A percentile compares a stretch with the other conserved stretches of the same genome.
Evolutionary conservation across 2,888 invertebrate species (phyloP).

Genomic region (Pomacea canaliculata): DNA sequence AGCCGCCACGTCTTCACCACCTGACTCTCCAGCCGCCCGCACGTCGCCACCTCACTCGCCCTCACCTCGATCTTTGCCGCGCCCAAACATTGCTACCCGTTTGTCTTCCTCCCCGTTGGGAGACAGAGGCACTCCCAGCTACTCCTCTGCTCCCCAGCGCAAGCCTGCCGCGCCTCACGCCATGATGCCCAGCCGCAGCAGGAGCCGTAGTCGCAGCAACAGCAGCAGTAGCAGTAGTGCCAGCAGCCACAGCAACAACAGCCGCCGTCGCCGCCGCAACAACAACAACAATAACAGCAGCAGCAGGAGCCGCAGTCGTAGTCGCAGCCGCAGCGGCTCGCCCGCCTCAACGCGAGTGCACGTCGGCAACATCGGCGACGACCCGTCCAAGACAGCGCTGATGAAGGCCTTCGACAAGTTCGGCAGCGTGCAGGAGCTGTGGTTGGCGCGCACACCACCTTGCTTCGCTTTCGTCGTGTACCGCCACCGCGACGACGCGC

Average conservation of each 20-base stretch:
- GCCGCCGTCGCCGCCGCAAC: not conserved
- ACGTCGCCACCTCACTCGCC: not conserved
- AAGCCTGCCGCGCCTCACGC: not conserved
- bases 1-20: not conserved
- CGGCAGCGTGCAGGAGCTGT: constrained; percentile 74
- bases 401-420: constrained; percentile 74
- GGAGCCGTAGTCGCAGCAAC: constrained; percentile 9
- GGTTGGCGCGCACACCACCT: constrained; percentile 75
- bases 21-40: not conserved
- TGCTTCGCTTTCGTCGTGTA: constrained; percentile 76
- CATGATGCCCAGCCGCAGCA: not conserved
- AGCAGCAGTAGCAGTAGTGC: constrained; percentile 19
- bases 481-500: constrained; percentile 74
- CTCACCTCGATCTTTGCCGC: not conserved
- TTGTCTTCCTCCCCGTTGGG: not conserved
- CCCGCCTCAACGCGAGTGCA: constrained; percentile 68
- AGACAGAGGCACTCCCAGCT: not conserved
- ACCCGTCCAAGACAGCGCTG: constrained; percentile 73
- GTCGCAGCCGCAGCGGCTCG: constrained; percentile 29
- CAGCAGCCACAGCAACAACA: constrained; percentile 6
- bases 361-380: constrained; percentile 73
- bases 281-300: too few relatives aligned
- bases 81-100: not conserved
- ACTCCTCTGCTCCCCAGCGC: not conserved
- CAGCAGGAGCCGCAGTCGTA: constrained; percentile 29